These are phyloP conservation scores for Papilio protenor DNA, from an alignment of 2,888 invertebrate genomes.

Conservation along the genomic window DNA sequence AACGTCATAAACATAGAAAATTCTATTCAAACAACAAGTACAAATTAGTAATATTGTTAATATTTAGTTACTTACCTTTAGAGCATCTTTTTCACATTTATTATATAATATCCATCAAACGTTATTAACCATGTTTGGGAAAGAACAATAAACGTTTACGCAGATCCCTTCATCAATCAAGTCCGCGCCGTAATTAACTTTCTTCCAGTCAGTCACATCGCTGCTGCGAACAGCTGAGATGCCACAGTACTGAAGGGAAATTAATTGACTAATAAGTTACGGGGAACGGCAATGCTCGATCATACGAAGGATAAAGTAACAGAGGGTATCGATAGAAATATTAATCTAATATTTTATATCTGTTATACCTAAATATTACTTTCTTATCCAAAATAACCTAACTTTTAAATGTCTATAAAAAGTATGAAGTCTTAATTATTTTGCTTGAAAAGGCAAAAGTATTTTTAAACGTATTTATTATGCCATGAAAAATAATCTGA, in stretches of 20 bases:
- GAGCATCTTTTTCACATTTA: background rate
- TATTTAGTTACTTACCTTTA: background rate
- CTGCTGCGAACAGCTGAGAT: conserved; percentile 15
- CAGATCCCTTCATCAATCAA: conserved; percentile 32
- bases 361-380: background rate
- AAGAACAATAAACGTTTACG: conserved; percentile 25
- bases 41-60: no score
- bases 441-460: background rate
- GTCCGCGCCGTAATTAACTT: conserved; percentile 31
- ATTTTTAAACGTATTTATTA: background rate
- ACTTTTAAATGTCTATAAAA: background rate
- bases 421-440: background rate
- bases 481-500: background rate
- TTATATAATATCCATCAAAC: background rate
- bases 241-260: conserved; percentile 5
- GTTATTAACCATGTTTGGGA: conserved; percentile 2
- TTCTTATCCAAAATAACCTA: background rate
- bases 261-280: conserved; percentile 23
- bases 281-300: conserved; percentile 1
- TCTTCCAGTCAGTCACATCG: conserved; percentile 23
- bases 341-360: background rate
- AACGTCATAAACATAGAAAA: background rate
- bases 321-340: conserved; percentile 5
- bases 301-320: background rate
- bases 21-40: no score